phyloP scores from a whole-genome alignment of 2,888 invertebrate species.

The Chironomus riparius region DNA sequence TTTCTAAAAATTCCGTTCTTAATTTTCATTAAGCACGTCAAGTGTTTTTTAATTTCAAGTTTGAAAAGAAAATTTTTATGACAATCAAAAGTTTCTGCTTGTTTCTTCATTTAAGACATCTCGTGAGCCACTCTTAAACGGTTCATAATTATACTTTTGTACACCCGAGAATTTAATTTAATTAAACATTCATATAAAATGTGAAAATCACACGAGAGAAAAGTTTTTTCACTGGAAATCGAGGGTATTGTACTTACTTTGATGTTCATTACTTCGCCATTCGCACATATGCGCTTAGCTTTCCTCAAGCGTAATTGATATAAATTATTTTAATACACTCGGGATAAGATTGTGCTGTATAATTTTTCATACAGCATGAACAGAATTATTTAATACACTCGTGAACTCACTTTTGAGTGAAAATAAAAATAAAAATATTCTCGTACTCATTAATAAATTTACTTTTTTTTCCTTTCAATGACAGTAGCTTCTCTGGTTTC shows the following conservation, averaged over 20 bases:
- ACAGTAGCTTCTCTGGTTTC: too few relatives aligned
- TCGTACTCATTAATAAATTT: too few relatives aligned
- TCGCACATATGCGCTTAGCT: neutral
- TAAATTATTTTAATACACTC: conserved; percentile 19
- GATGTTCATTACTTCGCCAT: neutral
- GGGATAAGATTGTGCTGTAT: neutral
- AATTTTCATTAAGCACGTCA: neutral
- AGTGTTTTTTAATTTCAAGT: neutral
- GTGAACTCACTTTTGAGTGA: neutral
- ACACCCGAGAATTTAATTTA: conserved; percentile 19
- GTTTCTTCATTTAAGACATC: too few relatives aligned
- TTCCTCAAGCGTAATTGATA: conserved; percentile 16
- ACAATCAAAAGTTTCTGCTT: too few relatives aligned
- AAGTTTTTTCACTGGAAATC: neutral
- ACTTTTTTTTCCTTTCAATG: too few relatives aligned
- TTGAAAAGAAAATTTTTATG: too few relatives aligned
- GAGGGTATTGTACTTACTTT: neutral
- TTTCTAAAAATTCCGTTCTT: neutral
- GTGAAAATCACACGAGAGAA: neutral
- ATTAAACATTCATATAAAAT: conserved; percentile 2
- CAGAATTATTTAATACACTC: neutral
- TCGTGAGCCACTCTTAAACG: neutral
- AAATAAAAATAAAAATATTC: too few relatives aligned
- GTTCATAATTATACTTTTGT: conserved; percentile 12
- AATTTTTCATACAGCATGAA: too few relatives aligned